Evolutionary conservation across 2,113 vertebrate genomes (phyloP).

Genomic region (Mohoua ochrocephala): DNA sequence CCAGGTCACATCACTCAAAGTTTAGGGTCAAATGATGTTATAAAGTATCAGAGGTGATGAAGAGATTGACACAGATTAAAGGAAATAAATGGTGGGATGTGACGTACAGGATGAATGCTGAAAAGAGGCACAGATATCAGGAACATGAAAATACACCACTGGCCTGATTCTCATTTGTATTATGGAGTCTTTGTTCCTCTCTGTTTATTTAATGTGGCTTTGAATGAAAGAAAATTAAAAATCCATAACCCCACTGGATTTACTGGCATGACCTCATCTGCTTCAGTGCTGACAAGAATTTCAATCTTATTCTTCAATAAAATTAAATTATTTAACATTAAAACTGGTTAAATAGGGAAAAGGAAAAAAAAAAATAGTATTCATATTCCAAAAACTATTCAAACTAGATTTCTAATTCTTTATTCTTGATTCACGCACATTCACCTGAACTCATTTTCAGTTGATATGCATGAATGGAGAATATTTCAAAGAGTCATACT

Average conservation of each 20-base stretch:
- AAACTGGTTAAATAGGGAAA: not conserved
- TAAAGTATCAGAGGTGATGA: not conserved
- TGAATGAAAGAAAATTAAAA: not conserved
- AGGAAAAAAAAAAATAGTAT: accelerated
- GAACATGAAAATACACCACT: not conserved
- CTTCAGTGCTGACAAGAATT: not conserved
- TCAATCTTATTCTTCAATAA: not conserved
- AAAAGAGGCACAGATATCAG: not conserved
- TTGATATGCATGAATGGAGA: not conserved
- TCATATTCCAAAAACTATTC: not conserved
- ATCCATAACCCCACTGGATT: not conserved
- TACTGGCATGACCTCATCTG: not conserved
- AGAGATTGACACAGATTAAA: not conserved
- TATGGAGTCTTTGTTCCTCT: not conserved
- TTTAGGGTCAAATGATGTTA: not conserved
- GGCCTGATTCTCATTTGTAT: not conserved
- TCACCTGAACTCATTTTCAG: not conserved
- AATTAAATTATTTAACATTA: not conserved
- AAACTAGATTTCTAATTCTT: not conserved
- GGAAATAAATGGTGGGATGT: not conserved
- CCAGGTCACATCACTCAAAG: not conserved
- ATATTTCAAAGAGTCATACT: not conserved
- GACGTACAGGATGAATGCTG: not conserved
- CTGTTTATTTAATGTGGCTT: not conserved
- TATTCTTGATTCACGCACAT: not conserved